Conservation (phyloP, 1,140 invertebrate genomes). For the Venustaconcha ellipsiformis region DNA sequence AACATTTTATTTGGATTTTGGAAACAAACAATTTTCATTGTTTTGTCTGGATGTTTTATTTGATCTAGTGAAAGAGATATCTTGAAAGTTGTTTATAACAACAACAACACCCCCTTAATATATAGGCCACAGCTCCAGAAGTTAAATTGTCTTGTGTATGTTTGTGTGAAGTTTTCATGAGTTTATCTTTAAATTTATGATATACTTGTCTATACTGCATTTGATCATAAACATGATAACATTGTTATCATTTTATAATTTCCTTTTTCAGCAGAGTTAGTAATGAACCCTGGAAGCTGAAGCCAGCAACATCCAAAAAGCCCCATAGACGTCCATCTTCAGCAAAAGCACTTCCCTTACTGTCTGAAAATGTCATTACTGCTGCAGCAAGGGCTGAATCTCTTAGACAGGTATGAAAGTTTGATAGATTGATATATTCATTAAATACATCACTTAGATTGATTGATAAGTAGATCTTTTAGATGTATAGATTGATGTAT, state of each 20-base stretch:
- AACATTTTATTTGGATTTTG: background rate
- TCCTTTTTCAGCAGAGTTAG: constrained; percentile 53
- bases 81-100: background rate
- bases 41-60: too few relatives aligned
- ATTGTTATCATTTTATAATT: constrained; percentile 1
- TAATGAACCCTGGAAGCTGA: constrained; percentile 62
- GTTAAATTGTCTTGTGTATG: background rate
- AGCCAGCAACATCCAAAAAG: constrained; percentile 35
- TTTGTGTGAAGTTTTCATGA: background rate
- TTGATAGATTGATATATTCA: too few relatives aligned
- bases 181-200: background rate
- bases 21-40: background rate
- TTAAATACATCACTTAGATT: too few relatives aligned
- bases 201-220: background rate
- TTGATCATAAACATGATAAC: background rate
- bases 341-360: constrained; percentile 53
- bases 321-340: constrained; percentile 49
- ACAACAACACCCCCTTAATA: background rate
- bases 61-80: too few relatives aligned
- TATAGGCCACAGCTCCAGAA: background rate
- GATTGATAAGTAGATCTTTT: too few relatives aligned
- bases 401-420: constrained; percentile 52
- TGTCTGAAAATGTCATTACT: constrained; percentile 50
- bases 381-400: constrained; percentile 46
- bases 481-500: too few relatives aligned